A percentile compares a stretch with the other conserved stretches of the same genome.
Conservation (phyloP, 2,797 vertebrate genomes). For the Lepilemur ruficaudatus region DNA sequence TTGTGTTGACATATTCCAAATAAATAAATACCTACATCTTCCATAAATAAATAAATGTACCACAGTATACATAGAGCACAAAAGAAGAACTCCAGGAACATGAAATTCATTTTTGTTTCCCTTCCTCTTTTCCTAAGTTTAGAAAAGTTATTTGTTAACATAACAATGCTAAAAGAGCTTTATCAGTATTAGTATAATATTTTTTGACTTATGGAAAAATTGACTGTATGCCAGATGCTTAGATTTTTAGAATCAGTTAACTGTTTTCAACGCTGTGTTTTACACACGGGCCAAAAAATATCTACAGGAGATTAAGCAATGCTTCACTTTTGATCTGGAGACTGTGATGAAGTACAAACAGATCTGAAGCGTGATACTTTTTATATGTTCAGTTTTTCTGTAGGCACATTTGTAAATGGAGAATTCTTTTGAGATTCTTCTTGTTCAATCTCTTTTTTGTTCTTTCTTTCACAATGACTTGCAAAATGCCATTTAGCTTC, state of each 20-base stretch:
- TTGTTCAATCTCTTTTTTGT: constrained; percentile 41
- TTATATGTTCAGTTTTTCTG: constrained; percentile 51
- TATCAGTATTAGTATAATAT: not conserved
- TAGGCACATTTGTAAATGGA: constrained; percentile 61
- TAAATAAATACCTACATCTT: not conserved
- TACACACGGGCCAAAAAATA: not conserved
- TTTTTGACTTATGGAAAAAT: not conserved
- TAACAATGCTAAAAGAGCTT: not conserved
- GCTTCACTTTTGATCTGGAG: constrained; percentile 13
- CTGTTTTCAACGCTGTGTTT: constrained; percentile 6
- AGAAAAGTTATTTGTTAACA: not conserved
- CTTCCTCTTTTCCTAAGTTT: not conserved
- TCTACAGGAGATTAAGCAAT: not conserved
- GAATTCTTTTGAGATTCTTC: constrained; percentile 59
- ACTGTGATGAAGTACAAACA: not conserved
- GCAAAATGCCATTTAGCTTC: constrained; percentile 65
- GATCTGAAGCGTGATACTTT: constrained; percentile 28
- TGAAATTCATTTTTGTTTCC: not conserved
- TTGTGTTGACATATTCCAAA: not conserved
- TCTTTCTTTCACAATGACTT: constrained; percentile 61
- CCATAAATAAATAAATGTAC: not conserved
- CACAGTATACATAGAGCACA: not conserved
- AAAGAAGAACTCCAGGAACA: not conserved
- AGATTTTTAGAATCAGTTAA: constrained; percentile 7
- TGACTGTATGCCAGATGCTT: not conserved